phyloP scores from a whole-genome alignment of 37 sponge, comb jelly and placozoan genomes.

The Geodia barretti region DNA sequence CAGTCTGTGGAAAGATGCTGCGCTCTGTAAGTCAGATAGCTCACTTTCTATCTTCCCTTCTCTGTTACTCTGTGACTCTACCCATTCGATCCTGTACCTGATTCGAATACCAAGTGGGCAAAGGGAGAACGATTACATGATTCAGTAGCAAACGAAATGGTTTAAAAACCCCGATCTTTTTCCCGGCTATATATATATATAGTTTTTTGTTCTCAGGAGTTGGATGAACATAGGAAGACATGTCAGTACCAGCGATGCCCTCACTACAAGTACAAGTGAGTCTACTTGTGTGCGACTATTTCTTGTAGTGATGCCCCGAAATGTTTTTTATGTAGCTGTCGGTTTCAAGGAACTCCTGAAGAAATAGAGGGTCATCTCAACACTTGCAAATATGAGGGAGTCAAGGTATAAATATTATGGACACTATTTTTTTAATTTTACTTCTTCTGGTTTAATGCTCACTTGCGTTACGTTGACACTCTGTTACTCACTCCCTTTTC shows the following conservation, averaged over 20 bases:
- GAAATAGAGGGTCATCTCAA: constrained; percentile 53
- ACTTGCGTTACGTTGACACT: too few species aligned
- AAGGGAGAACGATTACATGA: too few species aligned
- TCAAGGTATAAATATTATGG: too few species aligned
- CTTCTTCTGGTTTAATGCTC: too few species aligned
- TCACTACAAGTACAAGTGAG: constrained; percentile 66
- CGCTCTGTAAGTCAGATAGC: constrained; percentile 57
- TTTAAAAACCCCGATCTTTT: not conserved
- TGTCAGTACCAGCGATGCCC: constrained; percentile 60
- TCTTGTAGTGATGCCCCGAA: not conserved
- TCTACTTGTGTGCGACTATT: not conserved
- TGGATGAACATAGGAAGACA: constrained; percentile 28
- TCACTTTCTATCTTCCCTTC: not conserved
- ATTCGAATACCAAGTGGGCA: too few species aligned
- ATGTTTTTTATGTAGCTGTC: constrained; percentile 44
- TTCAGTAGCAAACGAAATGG: too few species aligned
- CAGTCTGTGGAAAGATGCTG: constrained; percentile 55
- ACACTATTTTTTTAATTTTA: too few species aligned
- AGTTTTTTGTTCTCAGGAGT: too few species aligned
- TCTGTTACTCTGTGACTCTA: too few species aligned
- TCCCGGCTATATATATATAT: constrained; percentile 3
- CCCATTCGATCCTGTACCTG: too few species aligned
- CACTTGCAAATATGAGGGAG: constrained; percentile 66
- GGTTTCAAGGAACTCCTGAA: constrained; percentile 53
- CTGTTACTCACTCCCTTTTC: too few species aligned